Base-by-base conservation (phyloP, 2,113 vertebrate species). In the Pristiophorus japonicus region DNA sequence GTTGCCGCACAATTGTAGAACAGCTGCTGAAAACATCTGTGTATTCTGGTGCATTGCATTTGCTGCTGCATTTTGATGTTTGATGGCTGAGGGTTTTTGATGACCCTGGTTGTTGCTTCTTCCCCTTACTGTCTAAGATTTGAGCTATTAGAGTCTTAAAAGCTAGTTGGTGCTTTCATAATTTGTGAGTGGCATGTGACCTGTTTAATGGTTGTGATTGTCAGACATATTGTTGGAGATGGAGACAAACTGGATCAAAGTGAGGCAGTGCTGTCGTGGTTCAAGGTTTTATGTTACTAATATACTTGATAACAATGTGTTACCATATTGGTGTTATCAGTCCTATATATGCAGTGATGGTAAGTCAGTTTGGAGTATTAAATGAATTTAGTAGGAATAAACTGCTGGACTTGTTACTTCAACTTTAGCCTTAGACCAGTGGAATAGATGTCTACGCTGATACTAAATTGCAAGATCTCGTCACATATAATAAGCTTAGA, bases 1-100 rank as follows among this genome's bases (percentile, higher is more conserved):
- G 12, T 66, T 94, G 66, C 45, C 73, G 93, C 45, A 73, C 42
- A 73, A 42, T 94, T 73, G 42, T 70, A 67, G 42, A 47, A 70
- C 66, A 70, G 45, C 42, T 70, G 93, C 27, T 94, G 93, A 34
- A 42, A 73, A 73, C 66, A 94, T 65, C 91, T 93, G 63, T 93
- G 62, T 20, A 42, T 51, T 47, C 93, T 70, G 92, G 14, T n/a
- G 24, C 42, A 30, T 45, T 67, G 66, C 20, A 47, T 67, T 94
- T 42, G 93, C 66, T 51, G 65, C 8, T 70, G 65, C 93, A 47
- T 94, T 45, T 94, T 94, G 65, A 27, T 42, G 22, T 73, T 73
- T 94, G 91, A 16, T 90, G 3, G 87, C 51, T 38, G 59, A 70
- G 63, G 42, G 42, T 94, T 94, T 94, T 4, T 94, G 65, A 51